Evolutionary conservation across 2,113 vertebrate genomes (phyloP).

Genomic region (Alces alces): DNA sequence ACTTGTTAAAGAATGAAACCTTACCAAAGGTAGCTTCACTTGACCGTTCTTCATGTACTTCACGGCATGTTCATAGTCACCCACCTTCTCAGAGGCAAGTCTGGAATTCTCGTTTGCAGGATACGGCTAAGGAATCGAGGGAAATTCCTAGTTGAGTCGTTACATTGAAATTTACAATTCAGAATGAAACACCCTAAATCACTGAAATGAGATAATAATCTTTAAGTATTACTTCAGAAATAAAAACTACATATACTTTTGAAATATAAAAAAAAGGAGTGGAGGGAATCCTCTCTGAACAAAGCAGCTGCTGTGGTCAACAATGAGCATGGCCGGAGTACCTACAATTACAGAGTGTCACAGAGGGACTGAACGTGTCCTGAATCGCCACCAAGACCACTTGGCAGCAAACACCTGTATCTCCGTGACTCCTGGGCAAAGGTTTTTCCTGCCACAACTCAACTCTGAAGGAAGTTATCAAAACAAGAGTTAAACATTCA

Average conservation of each 20-base stretch:
- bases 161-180: not conserved
- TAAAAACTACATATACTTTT: not conserved
- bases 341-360: not conserved
- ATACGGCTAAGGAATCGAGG: slow-evolving; percentile 75
- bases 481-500: not conserved
- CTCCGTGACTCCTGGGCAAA: not conserved
- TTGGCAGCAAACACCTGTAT: not conserved
- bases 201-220: not conserved
- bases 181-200: not conserved
- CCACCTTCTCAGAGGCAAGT: slow-evolving; percentile 77
- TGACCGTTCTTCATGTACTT: slow-evolving; percentile 80
- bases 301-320: not conserved
- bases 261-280: not conserved
- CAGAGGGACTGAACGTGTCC: not conserved
- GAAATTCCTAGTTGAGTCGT: not conserved
- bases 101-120: slow-evolving; percentile 77
- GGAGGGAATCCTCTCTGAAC: not conserved
- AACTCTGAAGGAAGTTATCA: not conserved
- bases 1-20: slow-evolving; percentile 27
- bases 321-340: not conserved
- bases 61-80: slow-evolving; percentile 82
- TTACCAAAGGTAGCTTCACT: slow-evolving; percentile 81
- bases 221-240: not conserved
- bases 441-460: not conserved
- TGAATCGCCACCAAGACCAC: not conserved